Conservation (phyloP, 2,113 vertebrate species). For the Passer montanus region DNA sequence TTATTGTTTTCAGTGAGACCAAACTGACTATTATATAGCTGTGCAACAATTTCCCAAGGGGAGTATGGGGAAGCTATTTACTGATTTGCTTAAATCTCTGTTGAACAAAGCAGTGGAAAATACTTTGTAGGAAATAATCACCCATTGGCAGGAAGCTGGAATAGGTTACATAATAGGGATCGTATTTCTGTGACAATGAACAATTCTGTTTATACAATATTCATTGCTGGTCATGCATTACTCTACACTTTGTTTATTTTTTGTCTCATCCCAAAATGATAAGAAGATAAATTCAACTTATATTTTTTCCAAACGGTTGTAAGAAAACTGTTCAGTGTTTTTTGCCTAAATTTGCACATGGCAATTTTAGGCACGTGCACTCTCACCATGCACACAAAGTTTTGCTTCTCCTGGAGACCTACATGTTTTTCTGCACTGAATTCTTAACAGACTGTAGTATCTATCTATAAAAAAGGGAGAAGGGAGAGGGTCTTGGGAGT, state of each 20-base stretch:
- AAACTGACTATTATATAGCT: not conserved
- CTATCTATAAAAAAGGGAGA: not conserved
- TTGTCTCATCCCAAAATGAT: not conserved
- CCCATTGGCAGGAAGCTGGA: not conserved
- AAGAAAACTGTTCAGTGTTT: not conserved
- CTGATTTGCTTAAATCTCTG: constrained; percentile 23
- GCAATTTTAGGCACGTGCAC: not conserved
- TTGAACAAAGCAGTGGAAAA: constrained; percentile 53
- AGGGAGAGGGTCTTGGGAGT: not conserved
- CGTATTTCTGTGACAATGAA: not conserved
- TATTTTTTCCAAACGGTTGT: not conserved
- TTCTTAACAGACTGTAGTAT: not conserved
- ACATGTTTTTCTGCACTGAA: not conserved
- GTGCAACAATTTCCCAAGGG: not conserved
- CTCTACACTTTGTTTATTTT: not conserved
- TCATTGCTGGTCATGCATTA: not conserved
- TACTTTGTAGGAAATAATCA: constrained; percentile 29
- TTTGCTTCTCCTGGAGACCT: not conserved
- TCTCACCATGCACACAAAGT: not conserved
- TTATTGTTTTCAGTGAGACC: not conserved
- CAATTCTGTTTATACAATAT: constrained; percentile 12
- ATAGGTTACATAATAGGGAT: constrained; percentile 4
- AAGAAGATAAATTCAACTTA: not conserved
- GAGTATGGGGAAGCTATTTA: not conserved
- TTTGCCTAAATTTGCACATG: not conserved